These are phyloP conservation scores for Leptocoma aspasia DNA, from an alignment of 2,113 vertebrate genomes.

Conservation along the genomic window DNA sequence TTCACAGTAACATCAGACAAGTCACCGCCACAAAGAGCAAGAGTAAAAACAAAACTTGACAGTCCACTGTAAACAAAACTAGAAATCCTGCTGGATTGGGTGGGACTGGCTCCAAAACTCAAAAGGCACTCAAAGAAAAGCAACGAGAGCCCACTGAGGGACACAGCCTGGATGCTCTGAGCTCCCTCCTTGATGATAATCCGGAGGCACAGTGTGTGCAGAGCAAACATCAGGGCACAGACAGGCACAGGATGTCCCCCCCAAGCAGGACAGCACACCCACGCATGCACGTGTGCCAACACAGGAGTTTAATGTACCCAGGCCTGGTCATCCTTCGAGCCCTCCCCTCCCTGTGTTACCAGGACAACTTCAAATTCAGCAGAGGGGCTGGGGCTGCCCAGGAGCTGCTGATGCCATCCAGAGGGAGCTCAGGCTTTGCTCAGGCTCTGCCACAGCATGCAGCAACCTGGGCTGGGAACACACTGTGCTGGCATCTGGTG, in stretches of 20 bases:
- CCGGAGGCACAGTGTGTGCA: not conserved
- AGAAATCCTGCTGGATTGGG: not conserved
- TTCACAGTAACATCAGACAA: slow-evolving; percentile 11
- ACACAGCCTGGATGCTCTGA: not conserved
- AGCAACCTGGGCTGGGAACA: not conserved
- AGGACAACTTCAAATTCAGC: not conserved
- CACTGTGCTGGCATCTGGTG: rapidly evolving
- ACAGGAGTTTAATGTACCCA: not conserved
- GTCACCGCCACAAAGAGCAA: slow-evolving; percentile 6
- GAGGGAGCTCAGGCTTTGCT: not conserved
- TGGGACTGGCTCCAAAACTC: not conserved
- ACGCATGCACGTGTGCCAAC: rapidly evolving
- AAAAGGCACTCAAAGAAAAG: slow-evolving; percentile 48
- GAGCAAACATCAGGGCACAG: not conserved
- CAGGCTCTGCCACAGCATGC: not conserved
- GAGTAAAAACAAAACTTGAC: slow-evolving; percentile 1
- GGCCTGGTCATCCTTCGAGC: rapidly evolving
- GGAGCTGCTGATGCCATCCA: not conserved
- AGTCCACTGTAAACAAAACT: slow-evolving; percentile 49
- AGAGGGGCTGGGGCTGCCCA: not conserved
- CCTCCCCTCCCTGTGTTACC: not conserved
- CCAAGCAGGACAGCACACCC: not conserved
- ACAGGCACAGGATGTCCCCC: not conserved
- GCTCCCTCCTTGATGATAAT: not conserved
- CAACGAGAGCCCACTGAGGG: not conserved